phyloP scores from a whole-genome alignment of 2,888 invertebrate genomes.

The Mechanitis mazaeus region DNA sequence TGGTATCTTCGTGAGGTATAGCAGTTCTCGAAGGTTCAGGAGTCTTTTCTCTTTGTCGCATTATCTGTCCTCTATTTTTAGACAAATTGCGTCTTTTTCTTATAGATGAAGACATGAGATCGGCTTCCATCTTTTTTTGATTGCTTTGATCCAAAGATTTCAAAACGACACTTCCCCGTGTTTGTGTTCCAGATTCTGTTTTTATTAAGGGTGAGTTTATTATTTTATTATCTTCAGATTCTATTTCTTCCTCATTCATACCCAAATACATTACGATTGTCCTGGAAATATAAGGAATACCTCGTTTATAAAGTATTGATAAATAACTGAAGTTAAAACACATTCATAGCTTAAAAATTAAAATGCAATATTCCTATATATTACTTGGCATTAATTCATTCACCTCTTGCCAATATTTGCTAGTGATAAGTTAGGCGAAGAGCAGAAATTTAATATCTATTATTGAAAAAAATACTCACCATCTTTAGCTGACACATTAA shows the following conservation, averaged over 20 bases:
- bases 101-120: slow-evolving; percentile 67
- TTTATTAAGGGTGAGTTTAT: slow-evolving; percentile 52
- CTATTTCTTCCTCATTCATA: slow-evolving; percentile 55
- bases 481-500: slow-evolving; percentile 42
- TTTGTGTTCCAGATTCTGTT: slow-evolving; percentile 59
- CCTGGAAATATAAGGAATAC: slow-evolving; percentile 48
- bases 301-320: slow-evolving; percentile 14
- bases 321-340: slow-evolving; percentile 13
- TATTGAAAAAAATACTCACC: slow-evolving; percentile 54
- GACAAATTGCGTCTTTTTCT: slow-evolving; percentile 79
- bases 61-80: slow-evolving; percentile 71
- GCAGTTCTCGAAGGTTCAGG: slow-evolving; percentile 69
- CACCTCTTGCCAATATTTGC: slow-evolving; percentile 58
- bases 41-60: slow-evolving; percentile 69
- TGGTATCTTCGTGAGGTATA: slow-evolving; percentile 78
- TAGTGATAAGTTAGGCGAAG: slow-evolving; percentile 46
- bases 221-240: slow-evolving; percentile 38
- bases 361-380: slow-evolving; percentile 10
- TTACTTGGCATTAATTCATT: slow-evolving; percentile 52
- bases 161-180: slow-evolving; percentile 43
- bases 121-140: slow-evolving; percentile 51
- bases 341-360: background rate
- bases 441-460: slow-evolving; percentile 33
- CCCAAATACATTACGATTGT: slow-evolving; percentile 33
- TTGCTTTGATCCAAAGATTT: slow-evolving; percentile 44